Base-by-base conservation (phyloP, 92 coral and sea anemone species). In the Epizoanthus ramosus region DNA sequence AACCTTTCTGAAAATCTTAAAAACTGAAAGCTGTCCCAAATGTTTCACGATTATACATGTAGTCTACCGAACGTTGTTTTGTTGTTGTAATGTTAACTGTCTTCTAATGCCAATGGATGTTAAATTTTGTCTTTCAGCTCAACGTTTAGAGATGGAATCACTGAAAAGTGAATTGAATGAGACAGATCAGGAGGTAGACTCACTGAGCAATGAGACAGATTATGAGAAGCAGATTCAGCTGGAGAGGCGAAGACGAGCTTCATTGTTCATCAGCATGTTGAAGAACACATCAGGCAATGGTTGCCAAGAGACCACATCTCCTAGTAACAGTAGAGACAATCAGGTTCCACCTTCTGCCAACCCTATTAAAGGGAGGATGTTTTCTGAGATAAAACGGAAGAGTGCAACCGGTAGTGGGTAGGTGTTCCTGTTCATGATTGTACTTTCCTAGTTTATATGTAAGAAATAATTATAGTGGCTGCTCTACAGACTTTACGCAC, bases 211-310 rank as follows among this genome's bases (percentile, higher is more conserved):
- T 56, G 70, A 63, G 22, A 47, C 83, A 23, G 87, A 85, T 73
- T 73, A 79, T 58, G 98, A 93, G 64, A 93, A 91, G 61, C 99
- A 97, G 85, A 94, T 97, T 64, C 98, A 97, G 73, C 75, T 94
- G 53, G 99, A 97, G 60, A 86, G 99, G 60, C 86, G 98, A 50
- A 81, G 99, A 56, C 92, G 92, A 68, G 99, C 99, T 2, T 95
- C 98, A 17, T 88, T 97, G 60, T 97, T 97, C 83, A 97, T 97
- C 54, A 97, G 98, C 74, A 97, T 97, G 99, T 80, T 97, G 71
- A 97, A 97, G 93, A 94, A 97, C 83, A 88, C 98, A 35, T 83
- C 83, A 68, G 87, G 80, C 17, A 71, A 94, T 16, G 95, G 92
- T 21, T 88, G 31, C 71, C 82, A 77, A 14, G 82, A 77, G 47